Percentiles rank a stretch among this genome's conserved stretches.
Evolutionary conservation across 2,797 vertebrate species (phyloP).

Genomic region (Cryptoblepharus egeriae): DNA sequence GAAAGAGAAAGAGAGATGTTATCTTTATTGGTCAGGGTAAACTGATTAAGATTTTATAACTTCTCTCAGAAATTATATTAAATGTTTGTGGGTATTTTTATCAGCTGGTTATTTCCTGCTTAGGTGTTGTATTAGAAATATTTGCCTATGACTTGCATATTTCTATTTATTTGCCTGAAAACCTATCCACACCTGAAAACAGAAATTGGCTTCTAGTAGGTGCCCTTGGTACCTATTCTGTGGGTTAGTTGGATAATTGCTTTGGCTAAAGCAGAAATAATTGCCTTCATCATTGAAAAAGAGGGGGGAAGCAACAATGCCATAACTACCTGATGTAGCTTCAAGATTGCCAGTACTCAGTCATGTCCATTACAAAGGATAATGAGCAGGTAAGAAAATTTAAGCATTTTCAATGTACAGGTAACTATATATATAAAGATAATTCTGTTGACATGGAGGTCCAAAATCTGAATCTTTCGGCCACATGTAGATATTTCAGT

Average conservation of each 20-base stretch:
- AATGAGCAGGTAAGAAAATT: conserved; percentile 58
- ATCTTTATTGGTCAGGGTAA: neutral
- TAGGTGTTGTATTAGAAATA: conserved; percentile 12
- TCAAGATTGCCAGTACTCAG: neutral
- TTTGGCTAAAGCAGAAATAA: conserved; percentile 6
- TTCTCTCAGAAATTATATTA: neutral
- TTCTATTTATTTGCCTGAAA: conserved; percentile 10
- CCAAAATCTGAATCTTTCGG: neutral
- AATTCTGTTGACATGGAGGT: no score
- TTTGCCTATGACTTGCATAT: conserved; percentile 58
- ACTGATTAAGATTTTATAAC: neutral
- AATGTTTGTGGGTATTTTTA: neutral
- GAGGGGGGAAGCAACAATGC: neutral
- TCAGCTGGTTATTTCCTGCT: neutral
- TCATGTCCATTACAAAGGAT: conserved; percentile 12
- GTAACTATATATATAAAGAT: accelerated
- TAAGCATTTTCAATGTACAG: no score
- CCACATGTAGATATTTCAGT: neutral
- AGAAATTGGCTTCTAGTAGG: neutral
- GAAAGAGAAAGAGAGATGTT: no score
- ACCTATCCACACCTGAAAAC: conserved; percentile 43
- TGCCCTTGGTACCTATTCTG: conserved; percentile 10
- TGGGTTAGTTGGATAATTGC: neutral
- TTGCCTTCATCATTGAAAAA: conserved; percentile 16
- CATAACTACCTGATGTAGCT: neutral